These are phyloP conservation scores for Brassicogethes aeneus DNA, from an alignment of 2,888 invertebrate species.

Conservation along the genomic window DNA sequence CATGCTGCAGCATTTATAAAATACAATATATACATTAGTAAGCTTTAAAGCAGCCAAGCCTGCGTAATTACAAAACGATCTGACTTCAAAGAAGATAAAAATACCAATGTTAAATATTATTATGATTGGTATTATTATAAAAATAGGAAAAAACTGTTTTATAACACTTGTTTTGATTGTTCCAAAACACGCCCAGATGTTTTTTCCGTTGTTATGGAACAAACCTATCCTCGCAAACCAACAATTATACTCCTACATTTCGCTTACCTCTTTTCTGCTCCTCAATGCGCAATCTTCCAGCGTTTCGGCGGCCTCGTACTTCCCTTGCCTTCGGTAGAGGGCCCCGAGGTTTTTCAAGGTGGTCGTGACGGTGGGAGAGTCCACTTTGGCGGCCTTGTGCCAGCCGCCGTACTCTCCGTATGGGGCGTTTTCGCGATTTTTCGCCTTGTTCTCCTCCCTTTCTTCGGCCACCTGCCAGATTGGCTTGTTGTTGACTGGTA, in stretches of 20 bases:
- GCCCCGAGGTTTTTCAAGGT: slow-evolving; percentile 98
- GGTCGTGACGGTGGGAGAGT: slow-evolving; percentile 94
- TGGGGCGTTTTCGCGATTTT: slow-evolving; percentile 80
- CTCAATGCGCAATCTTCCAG: slow-evolving; percentile 96
- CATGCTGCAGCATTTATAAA: slow-evolving; percentile 47
- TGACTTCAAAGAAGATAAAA: too few species aligned
- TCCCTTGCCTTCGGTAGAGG: slow-evolving; percentile 95
- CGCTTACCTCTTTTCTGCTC: slow-evolving; percentile 86
- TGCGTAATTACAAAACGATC: too few species aligned
- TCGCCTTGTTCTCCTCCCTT: slow-evolving; percentile 87
- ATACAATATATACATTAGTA: slow-evolving; percentile 12
- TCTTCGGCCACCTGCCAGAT: slow-evolving; percentile 99
- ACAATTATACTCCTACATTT: too few species aligned
- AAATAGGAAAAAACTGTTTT: too few species aligned
- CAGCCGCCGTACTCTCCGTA: slow-evolving; percentile 91
- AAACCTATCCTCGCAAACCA: too few species aligned
- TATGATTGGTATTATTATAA: background rate
- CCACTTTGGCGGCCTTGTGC: slow-evolving; percentile 98
- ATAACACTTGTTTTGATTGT: too few species aligned
- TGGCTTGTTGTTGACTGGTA: slow-evolving; percentile 83
- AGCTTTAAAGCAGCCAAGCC: slow-evolving; percentile 1
- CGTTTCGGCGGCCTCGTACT: slow-evolving; percentile 98
- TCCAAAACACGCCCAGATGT: too few species aligned
- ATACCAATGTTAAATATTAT: too few species aligned
- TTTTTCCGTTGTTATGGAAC: too few species aligned